phyloP scores from a whole-genome alignment of 2,888 invertebrate genomes.

The Drosophila meridiana region DNA sequence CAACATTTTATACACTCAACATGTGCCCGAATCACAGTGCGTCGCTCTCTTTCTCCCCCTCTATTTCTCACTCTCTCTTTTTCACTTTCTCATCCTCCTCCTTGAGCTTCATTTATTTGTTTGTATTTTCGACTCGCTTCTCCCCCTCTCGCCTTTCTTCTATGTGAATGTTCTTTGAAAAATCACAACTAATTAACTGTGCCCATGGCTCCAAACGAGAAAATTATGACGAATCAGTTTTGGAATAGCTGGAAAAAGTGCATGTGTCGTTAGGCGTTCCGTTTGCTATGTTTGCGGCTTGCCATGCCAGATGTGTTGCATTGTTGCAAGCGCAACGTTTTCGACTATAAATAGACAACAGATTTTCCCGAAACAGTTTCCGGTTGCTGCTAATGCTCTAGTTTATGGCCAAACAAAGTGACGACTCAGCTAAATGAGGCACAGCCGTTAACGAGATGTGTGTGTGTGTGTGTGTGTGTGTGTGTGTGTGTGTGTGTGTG shows the following conservation, averaged over 20 bases:
- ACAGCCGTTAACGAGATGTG: slow-evolving; percentile 1
- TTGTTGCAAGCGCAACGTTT: slow-evolving; percentile 38
- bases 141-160: slow-evolving; percentile 40
- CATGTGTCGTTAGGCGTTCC: neutral
- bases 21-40: slow-evolving; percentile 55
- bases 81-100: slow-evolving; percentile 1
- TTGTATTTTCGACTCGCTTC: slow-evolving; percentile 10
- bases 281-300: slow-evolving; percentile 25
- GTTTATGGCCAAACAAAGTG: slow-evolving; percentile 58
- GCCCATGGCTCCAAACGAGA: slow-evolving; percentile 43
- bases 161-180: slow-evolving; percentile 76
- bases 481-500: neutral
- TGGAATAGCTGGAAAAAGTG: slow-evolving; percentile 8
- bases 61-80: neutral
- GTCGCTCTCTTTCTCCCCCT: neutral
- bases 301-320: slow-evolving; percentile 66
- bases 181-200: slow-evolving; percentile 86
- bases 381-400: slow-evolving; percentile 54
- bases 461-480: neutral
- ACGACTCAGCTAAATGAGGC: slow-evolving; percentile 50
- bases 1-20: slow-evolving; percentile 79
- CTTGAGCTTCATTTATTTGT: slow-evolving; percentile 5
- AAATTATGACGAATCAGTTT: slow-evolving; percentile 39
- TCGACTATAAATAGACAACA: slow-evolving; percentile 47
- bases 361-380: slow-evolving; percentile 36